Evolutionary conservation across 2,113 vertebrate species (phyloP), one percentile per base, ranked within the genome.

Genomic region (Prinia subflava): DNA sequence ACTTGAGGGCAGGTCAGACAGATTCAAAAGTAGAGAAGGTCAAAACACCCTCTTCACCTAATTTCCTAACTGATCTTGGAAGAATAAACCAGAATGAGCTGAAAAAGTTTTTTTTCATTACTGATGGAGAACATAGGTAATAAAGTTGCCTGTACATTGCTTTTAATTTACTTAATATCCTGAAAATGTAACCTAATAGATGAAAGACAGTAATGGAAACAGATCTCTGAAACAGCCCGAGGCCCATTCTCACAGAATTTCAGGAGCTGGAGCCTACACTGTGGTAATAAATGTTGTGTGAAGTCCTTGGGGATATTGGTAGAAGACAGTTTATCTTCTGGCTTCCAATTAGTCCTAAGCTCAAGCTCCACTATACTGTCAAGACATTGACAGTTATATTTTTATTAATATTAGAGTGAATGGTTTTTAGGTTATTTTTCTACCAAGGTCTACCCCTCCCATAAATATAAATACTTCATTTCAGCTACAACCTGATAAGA

Each of bases 381-480:
- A 90, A 90, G 49, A 53, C 22, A 73, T 23, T 41, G 44, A 63
- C 73, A 89, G 64, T 82, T 94, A 39, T 59, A 67, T 52, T 84
- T 87, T 79, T 87, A 63, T 82, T 76, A 41, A 73, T 85, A 93
- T 79, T 87, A 79, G 28, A 87, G n/a, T 63, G 49, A 83, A 50
- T 79, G 9, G 0, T 24, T 91, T 81, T 47, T 17, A 35, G 27
- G 50, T 60, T 94, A n/a, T 73, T 96, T 85, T 89, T 86, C 52
- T 78, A 84, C 19, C 44, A 76, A 89, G 24, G 5, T 82, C 87
- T 76, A 21, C 24, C 15, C 52, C n/a, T 91, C 62, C 70, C 49
- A 79, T 76, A 55, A 71, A n/a, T 82, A 90, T 94, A 93, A 94
- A 95, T 93, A 88, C 37, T 91, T 92, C 62, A 82, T 88, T 94